These are phyloP conservation scores for Keiferia lycopersicella DNA, from an alignment of 2,888 invertebrate genomes.

Conservation along the genomic window DNA sequence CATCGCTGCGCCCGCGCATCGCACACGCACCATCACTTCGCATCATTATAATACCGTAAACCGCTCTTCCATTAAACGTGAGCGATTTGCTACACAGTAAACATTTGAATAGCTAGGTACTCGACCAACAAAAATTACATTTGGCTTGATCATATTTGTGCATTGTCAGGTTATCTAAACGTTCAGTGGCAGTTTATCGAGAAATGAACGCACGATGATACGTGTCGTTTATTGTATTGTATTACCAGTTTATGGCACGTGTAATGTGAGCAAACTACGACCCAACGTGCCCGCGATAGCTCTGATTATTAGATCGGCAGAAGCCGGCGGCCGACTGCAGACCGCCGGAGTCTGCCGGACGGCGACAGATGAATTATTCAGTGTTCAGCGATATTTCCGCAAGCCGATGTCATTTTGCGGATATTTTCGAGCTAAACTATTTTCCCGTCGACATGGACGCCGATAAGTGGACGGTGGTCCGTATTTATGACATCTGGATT, in stretches of 20 bases:
- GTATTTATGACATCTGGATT: background rate
- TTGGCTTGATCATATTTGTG: background rate
- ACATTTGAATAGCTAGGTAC: background rate
- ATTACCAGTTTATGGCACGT: background rate
- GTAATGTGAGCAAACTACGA: background rate
- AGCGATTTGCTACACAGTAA: background rate
- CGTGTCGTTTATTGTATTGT: background rate
- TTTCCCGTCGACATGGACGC: background rate
- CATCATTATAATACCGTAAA: constrained; percentile 9
- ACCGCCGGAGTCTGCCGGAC: background rate
- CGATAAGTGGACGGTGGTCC: constrained; percentile 2
- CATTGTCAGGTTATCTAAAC: background rate
- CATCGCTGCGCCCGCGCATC: constrained; percentile 11
- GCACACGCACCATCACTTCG: constrained; percentile 5
- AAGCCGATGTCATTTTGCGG: background rate
- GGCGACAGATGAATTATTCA: constrained; percentile 5
- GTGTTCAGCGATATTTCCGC: background rate
- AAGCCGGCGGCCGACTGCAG: background rate
- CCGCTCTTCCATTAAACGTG: background rate
- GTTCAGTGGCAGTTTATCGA: too few species aligned
- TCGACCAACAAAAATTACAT: background rate
- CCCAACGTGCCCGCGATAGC: background rate
- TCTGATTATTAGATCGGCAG: background rate
- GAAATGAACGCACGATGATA: too few species aligned
- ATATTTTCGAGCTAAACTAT: background rate